Percentiles rank a stretch among this genome's conserved stretches.
Conservation (phyloP, 92 coral and sea anemone species). For the Epizoanthus ramosus region DNA sequence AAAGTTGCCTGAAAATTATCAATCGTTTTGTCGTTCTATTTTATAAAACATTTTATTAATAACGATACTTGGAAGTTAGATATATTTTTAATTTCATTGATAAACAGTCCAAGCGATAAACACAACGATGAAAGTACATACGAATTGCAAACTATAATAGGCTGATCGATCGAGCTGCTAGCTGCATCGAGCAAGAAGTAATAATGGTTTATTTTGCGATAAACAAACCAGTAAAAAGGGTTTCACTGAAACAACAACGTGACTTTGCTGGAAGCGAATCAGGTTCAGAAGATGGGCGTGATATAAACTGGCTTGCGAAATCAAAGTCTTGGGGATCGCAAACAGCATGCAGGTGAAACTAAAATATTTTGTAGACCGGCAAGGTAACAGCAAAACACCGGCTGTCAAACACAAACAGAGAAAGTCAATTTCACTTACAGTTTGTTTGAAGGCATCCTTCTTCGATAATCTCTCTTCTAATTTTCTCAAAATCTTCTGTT, state of each 20-base stretch:
- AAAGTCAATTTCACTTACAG: conserved; percentile 73
- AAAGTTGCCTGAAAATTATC: no score
- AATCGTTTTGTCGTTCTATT: background rate
- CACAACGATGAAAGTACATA: background rate
- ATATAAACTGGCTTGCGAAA: conserved; percentile 17
- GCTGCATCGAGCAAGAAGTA: background rate
- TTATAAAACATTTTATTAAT: background rate
- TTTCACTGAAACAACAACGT: background rate
- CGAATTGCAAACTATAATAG: background rate
- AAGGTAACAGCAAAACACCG: background rate
- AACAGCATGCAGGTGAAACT: conserved; percentile 31
- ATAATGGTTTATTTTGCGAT: background rate
- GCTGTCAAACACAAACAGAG: background rate
- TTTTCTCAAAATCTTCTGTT: conserved; percentile 77
- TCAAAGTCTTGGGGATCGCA: conserved; percentile 20
- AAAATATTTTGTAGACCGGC: background rate
- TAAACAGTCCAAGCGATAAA: background rate
- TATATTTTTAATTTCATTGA: background rate
- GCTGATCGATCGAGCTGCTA: background rate
- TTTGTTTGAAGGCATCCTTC: conserved; percentile 85
- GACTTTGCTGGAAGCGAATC: background rate
- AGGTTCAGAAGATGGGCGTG: conserved; percentile 2
- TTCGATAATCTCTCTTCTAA: conserved; percentile 77
- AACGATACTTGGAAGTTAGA: background rate
- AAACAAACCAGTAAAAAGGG: background rate